A percentile compares a stretch with the other conserved stretches of the same genome.
These are phyloP conservation scores for Passerina amoena DNA, from an alignment of 2,113 vertebrate genomes.

Conservation along the genomic window DNA sequence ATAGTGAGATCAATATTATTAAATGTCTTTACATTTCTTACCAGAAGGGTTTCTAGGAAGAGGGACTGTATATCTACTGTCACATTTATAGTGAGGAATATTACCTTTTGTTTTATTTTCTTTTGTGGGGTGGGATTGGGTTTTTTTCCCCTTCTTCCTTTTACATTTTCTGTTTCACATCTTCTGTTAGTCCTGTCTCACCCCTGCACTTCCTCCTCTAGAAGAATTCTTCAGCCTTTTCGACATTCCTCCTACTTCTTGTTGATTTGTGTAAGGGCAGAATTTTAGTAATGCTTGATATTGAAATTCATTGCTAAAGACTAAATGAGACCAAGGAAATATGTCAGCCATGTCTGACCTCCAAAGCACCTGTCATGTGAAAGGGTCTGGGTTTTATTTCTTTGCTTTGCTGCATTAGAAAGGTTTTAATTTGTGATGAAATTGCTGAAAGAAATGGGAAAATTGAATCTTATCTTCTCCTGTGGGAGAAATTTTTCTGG, in stretches of 20 bases:
- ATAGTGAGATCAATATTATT: background rate
- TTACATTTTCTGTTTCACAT: background rate
- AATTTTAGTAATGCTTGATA: background rate
- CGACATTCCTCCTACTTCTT: background rate
- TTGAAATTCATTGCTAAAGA: background rate
- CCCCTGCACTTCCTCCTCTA: background rate
- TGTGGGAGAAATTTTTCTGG: background rate
- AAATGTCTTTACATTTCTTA: background rate
- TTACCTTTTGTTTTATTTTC: background rate
- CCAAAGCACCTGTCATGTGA: background rate
- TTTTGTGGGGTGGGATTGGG: rapidly evolving
- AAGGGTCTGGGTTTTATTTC: background rate
- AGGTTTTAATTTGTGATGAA: background rate
- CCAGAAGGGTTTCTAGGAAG: background rate
- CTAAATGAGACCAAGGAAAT: background rate
- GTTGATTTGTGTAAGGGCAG: background rate
- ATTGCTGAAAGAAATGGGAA: background rate
- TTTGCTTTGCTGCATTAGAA: background rate
- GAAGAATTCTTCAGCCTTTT: background rate
- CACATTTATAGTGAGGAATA: background rate
- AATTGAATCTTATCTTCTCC: background rate
- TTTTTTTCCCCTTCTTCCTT: background rate
- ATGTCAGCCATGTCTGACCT: background rate
- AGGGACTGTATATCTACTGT: background rate
- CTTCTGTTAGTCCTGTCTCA: background rate